These are phyloP conservation scores for Ophonus ardosiacus DNA, from an alignment of 2,888 invertebrate species.

Conservation along the genomic window DNA sequence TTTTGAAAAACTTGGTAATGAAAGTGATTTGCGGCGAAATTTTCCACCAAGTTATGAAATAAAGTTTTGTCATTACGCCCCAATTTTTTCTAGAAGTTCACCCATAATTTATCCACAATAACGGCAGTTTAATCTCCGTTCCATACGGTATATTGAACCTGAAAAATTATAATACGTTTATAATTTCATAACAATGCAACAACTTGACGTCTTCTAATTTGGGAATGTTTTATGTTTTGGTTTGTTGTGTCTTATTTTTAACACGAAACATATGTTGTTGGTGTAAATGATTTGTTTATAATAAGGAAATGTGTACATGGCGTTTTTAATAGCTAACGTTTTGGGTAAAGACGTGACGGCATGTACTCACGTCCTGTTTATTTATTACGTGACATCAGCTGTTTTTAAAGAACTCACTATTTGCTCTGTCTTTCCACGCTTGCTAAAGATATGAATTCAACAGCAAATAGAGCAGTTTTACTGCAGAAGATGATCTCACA, in stretches of 20 bases:
- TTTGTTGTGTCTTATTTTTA: not conserved
- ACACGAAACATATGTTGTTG: slow-evolving; percentile 15
- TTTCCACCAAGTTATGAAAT: slow-evolving; percentile 20
- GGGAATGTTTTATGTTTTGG: not conserved
- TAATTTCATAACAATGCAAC: not conserved
- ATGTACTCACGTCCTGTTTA: slow-evolving; percentile 45
- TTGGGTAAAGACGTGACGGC: slow-evolving; percentile 33
- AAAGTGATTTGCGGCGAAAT: slow-evolving; percentile 27
- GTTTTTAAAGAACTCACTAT: slow-evolving; percentile 21
- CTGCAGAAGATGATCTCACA: too few species aligned
- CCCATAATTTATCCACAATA: slow-evolving; percentile 25
- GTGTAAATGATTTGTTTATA: slow-evolving; percentile 38
- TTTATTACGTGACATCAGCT: slow-evolving; percentile 43
- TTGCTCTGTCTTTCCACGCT: not conserved
- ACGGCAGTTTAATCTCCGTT: slow-evolving; percentile 1
- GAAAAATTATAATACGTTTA: not conserved
- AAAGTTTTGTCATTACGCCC: slow-evolving; percentile 32
- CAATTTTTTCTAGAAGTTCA: slow-evolving; percentile 14
- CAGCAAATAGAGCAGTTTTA: too few species aligned
- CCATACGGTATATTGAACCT: not conserved
- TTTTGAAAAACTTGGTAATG: slow-evolving; percentile 28
- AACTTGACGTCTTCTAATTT: not conserved
- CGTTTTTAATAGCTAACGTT: slow-evolving; percentile 23
- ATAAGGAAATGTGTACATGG: slow-evolving; percentile 37
- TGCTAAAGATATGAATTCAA: not conserved